Conservation (phyloP, 2,888 invertebrate genomes). For the Trichopria drosophilae region DNA sequence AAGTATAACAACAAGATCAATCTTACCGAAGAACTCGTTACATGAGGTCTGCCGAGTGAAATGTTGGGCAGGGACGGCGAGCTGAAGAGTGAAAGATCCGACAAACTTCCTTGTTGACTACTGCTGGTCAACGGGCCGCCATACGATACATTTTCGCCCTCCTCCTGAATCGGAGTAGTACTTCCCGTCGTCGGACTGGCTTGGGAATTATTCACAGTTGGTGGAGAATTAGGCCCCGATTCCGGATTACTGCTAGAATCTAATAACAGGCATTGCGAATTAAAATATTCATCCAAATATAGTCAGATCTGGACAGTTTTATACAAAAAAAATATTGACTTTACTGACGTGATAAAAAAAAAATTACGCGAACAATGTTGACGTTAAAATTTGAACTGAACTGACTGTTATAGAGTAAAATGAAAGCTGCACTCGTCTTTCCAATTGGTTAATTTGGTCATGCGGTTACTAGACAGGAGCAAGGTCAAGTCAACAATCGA, state of each 20-base stretch:
- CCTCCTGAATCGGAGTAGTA: conserved; percentile 77
- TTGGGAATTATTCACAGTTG: conserved; percentile 63
- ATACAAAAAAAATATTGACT: background rate
- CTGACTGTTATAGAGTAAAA: no score
- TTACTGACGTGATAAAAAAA: background rate
- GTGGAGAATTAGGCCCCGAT: conserved; percentile 77
- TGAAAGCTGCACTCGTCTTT: conserved; percentile 31
- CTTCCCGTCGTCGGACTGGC: conserved; percentile 67
- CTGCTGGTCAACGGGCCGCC: conserved; percentile 62
- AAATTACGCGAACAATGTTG: no score
- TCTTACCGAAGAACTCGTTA: conserved; percentile 59
- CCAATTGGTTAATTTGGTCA: conserved; percentile 42
- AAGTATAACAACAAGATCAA: conserved; percentile 24
- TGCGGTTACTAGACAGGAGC: conserved; percentile 55
- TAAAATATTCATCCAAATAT: conserved; percentile 5
- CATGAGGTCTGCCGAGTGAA: conserved; percentile 82
- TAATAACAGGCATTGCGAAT: no score
- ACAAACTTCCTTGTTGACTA: conserved; percentile 70
- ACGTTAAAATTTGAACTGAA: conserved; percentile 12
- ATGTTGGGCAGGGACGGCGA: conserved; percentile 98
- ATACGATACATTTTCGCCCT: conserved; percentile 71
- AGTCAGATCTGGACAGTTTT: conserved; percentile 13
- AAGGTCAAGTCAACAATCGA: conserved; percentile 52
- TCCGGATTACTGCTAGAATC: conserved; percentile 70
- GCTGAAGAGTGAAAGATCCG: conserved; percentile 80